Base-by-base conservation (phyloP, 2,113 vertebrate species). In the Entomyzon cyanotis region DNA sequence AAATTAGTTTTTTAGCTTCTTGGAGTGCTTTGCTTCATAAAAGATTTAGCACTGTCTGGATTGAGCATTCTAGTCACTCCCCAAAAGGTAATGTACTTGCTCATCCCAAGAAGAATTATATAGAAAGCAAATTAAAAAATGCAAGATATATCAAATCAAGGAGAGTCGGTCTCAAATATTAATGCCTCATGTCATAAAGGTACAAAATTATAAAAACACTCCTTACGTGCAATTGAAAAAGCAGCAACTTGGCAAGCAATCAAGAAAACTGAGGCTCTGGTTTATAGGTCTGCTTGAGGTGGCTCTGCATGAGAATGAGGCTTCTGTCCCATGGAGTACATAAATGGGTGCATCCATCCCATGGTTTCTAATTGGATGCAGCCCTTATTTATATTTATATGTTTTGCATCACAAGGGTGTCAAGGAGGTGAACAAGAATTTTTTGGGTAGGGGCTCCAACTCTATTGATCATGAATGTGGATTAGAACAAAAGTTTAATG, bases 1-100 rank as follows among this genome's bases (percentile, higher is more conserved):
- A 96, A 96, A 95, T 96, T 90, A 94, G 47, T 55, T 73, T 93
- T 90, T 95, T 68, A 84, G 75, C 41, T 91, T 69, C 73, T 78
- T 75, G 19, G 49, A 86, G 74, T 76, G 60, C 60, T 92, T 69
- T 70, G 17, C 83, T 94, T 95, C 86, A 91, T 82, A 84, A 89
- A 80, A 90, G 70, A 79, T 68, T 67, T 70, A 83, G 31, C 91
- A 92, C 30, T 42, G 33, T 87, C 85, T 80, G 60, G 17, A 71
- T 81, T 56, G 42, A 84, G 52, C 49, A 85, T 94, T 77, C 80
- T 22, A 90, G 75, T 91, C 80, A 87, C 39, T 75, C 82, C 70
- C 47, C 44, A n/a, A 33, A 84, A 81, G 59, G 90, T 68, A 90
- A 93, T 22, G 27, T 46, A 78, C 77, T 84, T 60, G 59, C 46